These are phyloP conservation scores for Andricus quercusramuli DNA, from an alignment of 2,888 invertebrate genomes.

Conservation along the genomic window DNA sequence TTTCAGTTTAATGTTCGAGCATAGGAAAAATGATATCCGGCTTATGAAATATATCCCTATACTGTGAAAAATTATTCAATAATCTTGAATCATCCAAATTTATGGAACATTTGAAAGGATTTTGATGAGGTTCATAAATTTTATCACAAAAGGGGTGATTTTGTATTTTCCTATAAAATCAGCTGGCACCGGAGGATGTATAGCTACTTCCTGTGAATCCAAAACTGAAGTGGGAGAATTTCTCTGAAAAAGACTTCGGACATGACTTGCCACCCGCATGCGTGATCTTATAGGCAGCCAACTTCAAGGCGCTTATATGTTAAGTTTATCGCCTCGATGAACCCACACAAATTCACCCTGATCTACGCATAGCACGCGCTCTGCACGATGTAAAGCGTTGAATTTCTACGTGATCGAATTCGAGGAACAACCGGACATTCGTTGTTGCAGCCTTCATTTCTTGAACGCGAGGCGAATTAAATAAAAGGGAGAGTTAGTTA, in stretches of 20 bases:
- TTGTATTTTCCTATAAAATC: background rate
- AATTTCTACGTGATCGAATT: conserved; percentile 71
- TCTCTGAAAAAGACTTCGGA: conserved; percentile 53
- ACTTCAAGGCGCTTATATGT: conserved; percentile 23
- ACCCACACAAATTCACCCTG: conserved; percentile 46
- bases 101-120: too few species aligned
- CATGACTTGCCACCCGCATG: conserved; percentile 62
- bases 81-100: too few species aligned
- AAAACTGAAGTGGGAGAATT: conserved; percentile 23
- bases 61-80: too few species aligned
- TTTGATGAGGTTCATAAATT: background rate
- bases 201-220: conserved; percentile 17
- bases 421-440: conserved; percentile 68
- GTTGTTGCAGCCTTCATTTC: conserved; percentile 68
- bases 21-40: too few species aligned
- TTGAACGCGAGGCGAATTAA: conserved; percentile 62
- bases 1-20: too few species aligned
- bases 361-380: conserved; percentile 71
- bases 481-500: conserved; percentile 66
- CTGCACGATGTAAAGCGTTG: conserved; percentile 71
- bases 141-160: background rate
- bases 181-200: conserved; percentile 2
- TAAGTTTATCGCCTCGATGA: conserved; percentile 38
- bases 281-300: conserved; percentile 46
- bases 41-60: too few species aligned